Evolutionary conservation across 2,113 vertebrate genomes (phyloP), one percentile per base, ranked within the genome.

Genomic region (Ptyas mucosa): DNA sequence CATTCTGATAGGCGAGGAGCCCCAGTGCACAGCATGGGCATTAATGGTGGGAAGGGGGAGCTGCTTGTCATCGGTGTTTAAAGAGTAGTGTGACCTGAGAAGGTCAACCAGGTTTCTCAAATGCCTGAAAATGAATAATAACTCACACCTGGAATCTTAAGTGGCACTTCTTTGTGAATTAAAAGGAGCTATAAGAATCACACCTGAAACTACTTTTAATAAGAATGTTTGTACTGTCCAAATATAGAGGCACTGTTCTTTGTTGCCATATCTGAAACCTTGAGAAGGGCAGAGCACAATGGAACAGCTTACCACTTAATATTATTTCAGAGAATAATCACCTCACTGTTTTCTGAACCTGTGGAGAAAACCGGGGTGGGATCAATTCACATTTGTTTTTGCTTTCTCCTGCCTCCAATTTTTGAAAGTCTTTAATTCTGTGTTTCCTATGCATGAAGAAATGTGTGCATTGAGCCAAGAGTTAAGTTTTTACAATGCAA

Each of bases 81-180:
- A 92, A 92, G 55, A 55, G 88, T 86, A 29, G 6, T 9, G 14
- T 90, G 69, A 93, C 92, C 75, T 93, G 43, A 90, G 69, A 29
- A 89, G 54, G 92, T 90, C 88, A 93, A 55, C 12, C 55, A 61
- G 54, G 88, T 93, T 90, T 90, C 75, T 93, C 75, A 64, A 39
- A 90, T 93, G 88, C 55, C 92, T 93, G 88, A 49, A 85, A 93
- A 93, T 90, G 92, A 93, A 93, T 93, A 91, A 61, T 29, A 93
- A 93, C 53, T 93, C 26, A 85, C 92, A 93, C 88, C 88, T 93
- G 88, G 43, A 90, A 81, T 85, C 75, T 69, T 90, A 86, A 90
- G 53, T 39, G 75, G 21, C 21, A 53, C 75, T 15, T 10, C 54
- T 93, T 93, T 52, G 54, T 90, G 26, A 86, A 49, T 55, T 86